Base-by-base conservation (phyloP, 2,888 invertebrate genomes). In the Drosophila lutescens region DNA sequence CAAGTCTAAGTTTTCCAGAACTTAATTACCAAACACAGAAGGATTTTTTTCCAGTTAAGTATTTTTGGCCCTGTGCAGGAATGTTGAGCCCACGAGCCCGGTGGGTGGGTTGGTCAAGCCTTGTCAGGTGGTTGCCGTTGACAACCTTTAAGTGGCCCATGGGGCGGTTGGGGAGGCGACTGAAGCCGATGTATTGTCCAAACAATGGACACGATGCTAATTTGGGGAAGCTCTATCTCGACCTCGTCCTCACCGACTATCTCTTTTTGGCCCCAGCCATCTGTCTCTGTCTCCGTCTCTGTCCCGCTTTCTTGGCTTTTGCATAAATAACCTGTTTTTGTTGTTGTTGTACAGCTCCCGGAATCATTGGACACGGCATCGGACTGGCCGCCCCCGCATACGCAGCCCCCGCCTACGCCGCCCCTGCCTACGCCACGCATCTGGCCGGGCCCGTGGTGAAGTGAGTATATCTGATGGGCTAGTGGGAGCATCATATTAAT, bases 361-460 rank as follows among this genome's bases (percentile, higher is more conserved):
- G 90, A 63, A 80, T 88, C 49, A 73, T 89, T 62, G 90, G 91
- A 63, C 89, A 91, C 56, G 89, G 81, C 69, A 76, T 79, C 50
- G 88, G 84, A 38, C 65, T 79, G 44, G 89, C 79, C 62, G 85
- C 77, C 63, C 86, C 71, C 34, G 75, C 73, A 49, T 78, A 74
- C n/a, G 65, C 71, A 17, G 65, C 78, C 63, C 61, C 41, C 62
- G 83, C 76, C 30, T 77, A 78, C 41, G 76, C 79, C 17, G 81
- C 58, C 6, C 81, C 74, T 30, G 86, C 90, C 26, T 78, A 80
- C 59, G 70, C 91, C 61, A 89, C 91, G 79, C 91, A 90, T 65
- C 79, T 88, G 55, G 80, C 84, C 65, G 91, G 85, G n/a, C 91
- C 91, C 13, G 80, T 91, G 32, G 77, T 89, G 44, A 92, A 92